Evolutionary conservation across 1,140 invertebrate genomes (phyloP).

Genomic region (Agrypnia vestita): DNA sequence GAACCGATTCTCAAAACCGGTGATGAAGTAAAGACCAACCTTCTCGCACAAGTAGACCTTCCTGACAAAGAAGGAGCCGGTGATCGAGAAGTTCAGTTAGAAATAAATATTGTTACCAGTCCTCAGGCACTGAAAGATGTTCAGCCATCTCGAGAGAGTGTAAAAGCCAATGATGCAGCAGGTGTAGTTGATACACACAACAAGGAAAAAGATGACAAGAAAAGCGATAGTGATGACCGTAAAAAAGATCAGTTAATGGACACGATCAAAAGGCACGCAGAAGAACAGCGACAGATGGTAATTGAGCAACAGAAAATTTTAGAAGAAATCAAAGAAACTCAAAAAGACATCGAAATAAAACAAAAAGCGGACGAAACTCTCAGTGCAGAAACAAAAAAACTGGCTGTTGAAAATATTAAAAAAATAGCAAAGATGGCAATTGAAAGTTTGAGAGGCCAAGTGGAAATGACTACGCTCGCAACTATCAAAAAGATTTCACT

Average conservation of each 20-base stretch:
- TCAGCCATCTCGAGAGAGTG: neutral
- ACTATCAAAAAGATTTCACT: neutral
- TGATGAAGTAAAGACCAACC: conserved; percentile 21
- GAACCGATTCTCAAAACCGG: neutral
- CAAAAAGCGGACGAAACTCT: conserved; percentile 48
- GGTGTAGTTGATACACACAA: conserved; percentile 18
- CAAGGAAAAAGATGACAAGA: conserved; percentile 9
- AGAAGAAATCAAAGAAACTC: conserved; percentile 73
- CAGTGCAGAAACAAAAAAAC: conserved; percentile 68
- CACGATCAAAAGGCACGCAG: conserved; percentile 74
- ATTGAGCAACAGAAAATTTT: conserved; percentile 75
- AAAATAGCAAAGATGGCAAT: conserved; percentile 71
- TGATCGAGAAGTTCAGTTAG: conserved; percentile 46
- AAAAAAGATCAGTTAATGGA: conserved; percentile 73
- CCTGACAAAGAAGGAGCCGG: conserved; percentile 49
- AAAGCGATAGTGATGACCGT: conserved; percentile 62
- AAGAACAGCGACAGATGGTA: conserved; percentile 74
- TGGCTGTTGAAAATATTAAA: conserved; percentile 71
- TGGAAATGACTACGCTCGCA: conserved; percentile 19
- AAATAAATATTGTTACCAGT: conserved; percentile 17
- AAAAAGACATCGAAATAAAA: conserved; percentile 68
- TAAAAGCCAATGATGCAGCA: conserved; percentile 21
- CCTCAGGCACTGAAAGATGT: neutral
- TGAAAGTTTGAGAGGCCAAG: conserved; percentile 63
- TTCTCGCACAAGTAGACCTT: conserved; percentile 18